These are phyloP conservation scores for Parnassius smintheus DNA, from an alignment of 2,888 invertebrate species.

Conservation along the genomic window DNA sequence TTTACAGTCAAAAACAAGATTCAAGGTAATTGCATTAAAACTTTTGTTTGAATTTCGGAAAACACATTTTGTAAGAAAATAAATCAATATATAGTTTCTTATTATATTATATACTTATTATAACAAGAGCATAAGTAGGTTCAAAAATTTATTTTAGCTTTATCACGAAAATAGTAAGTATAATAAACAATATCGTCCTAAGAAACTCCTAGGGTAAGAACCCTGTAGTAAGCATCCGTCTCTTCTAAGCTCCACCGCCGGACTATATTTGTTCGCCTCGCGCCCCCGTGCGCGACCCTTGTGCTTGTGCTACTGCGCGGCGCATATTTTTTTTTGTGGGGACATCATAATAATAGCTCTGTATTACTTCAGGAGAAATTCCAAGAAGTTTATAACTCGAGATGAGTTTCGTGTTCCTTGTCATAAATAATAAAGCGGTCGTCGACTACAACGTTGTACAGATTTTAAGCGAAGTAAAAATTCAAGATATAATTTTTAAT, in stretches of 20 bases:
- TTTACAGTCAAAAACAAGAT: no score
- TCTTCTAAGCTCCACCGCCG: conserved; percentile 43
- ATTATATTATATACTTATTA: no score
- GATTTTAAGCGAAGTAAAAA: conserved; percentile 79
- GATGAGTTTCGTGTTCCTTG: conserved; percentile 82
- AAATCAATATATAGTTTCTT: no score
- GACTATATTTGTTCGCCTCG: conserved; percentile 46
- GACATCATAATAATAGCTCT: conserved; percentile 81
- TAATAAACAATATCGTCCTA: background rate
- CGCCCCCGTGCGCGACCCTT: conserved; percentile 52
- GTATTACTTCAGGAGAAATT: conserved; percentile 81
- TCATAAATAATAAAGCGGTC: conserved; percentile 81
- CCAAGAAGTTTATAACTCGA: conserved; percentile 82
- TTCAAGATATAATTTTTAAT: conserved; percentile 73
- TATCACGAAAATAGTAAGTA: no score
- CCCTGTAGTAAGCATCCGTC: conserved; percentile 39
- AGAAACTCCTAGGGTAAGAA: background rate
- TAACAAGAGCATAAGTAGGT: no score
- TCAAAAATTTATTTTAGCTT: no score
- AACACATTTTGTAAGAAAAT: no score
- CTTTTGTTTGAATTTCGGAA: no score
- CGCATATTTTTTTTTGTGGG: conserved; percentile 76
- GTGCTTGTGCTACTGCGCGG: conserved; percentile 56
- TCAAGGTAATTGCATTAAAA: no score
- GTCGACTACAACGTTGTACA: conserved; percentile 77